A percentile compares a stretch with the other conserved stretches of the same genome.
phyloP scores from a whole-genome alignment of 2,797 vertebrate species.

The Siniperca obscura region DNA sequence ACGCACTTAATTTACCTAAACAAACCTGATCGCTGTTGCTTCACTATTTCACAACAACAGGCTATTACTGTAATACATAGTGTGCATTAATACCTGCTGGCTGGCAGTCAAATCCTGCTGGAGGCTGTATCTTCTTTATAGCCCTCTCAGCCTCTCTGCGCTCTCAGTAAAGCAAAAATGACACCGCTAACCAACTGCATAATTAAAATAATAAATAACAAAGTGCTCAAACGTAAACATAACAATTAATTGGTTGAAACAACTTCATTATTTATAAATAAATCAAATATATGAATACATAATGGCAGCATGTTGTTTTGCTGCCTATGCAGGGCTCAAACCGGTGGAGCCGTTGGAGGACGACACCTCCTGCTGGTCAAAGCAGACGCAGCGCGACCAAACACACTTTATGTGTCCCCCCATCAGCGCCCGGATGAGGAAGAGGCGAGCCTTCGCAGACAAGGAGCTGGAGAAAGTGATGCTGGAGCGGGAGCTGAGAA shows the following conservation, averaged over 20 bases:
- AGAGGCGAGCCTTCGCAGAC: constrained; percentile 82
- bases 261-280: constrained; percentile 15
- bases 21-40: constrained; percentile 28
- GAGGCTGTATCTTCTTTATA: constrained; percentile 53
- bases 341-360: constrained; percentile 59
- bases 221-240: constrained; percentile 43
- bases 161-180: constrained; percentile 50
- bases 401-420: constrained; percentile 63
- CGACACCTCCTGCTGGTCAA: constrained; percentile 69
- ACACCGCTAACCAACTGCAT: constrained; percentile 53
- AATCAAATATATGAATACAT: constrained; percentile 26
- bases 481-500: constrained; percentile 81
- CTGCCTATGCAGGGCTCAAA: constrained; percentile 70
- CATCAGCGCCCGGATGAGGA: constrained; percentile 84
- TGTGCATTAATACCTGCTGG: constrained; percentile 57
- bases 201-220: constrained; percentile 62
- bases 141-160: constrained; percentile 33
- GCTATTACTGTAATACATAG: constrained; percentile 41
- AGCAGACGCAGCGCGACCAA: constrained; percentile 46
- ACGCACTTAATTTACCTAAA: constrained; percentile 35
- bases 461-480: constrained; percentile 86
- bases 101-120: constrained; percentile 39
- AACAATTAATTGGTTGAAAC: constrained; percentile 32
- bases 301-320: constrained; percentile 39
- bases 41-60: constrained; percentile 47